A percentile compares a stretch with the other conserved stretches of the same genome.
Conservation (phyloP, 2,888 invertebrate genomes). For the Synanthedon vespiformis region DNA sequence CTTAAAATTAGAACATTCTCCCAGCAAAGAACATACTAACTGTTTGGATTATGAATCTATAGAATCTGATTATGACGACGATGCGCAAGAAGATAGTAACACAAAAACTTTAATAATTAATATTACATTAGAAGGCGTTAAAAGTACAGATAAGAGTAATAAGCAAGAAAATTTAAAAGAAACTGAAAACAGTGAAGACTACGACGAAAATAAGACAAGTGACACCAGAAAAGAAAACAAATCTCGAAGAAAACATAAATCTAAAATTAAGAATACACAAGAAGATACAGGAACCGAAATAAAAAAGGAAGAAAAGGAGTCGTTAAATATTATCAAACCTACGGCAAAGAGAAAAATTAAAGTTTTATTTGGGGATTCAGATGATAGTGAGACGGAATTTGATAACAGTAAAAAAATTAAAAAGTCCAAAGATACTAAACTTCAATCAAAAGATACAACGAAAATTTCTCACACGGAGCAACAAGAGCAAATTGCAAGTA, state of each 20-base stretch:
- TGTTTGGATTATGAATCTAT: slow-evolving; percentile 19
- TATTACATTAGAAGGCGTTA: slow-evolving; percentile 53
- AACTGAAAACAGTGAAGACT: slow-evolving; percentile 5
- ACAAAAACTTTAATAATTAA: slow-evolving; percentile 50
- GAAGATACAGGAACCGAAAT: neutral
- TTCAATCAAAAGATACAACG: slow-evolving; percentile 5
- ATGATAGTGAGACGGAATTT: slow-evolving; percentile 45
- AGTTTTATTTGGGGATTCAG: slow-evolving; percentile 65
- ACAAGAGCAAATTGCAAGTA: too few species aligned
- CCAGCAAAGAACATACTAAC: slow-evolving; percentile 1
- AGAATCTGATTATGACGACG: slow-evolving; percentile 12
- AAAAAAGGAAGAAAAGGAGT: slow-evolving; percentile 11
- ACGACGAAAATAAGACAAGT: slow-evolving; percentile 5
- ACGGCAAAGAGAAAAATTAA: slow-evolving; percentile 54
- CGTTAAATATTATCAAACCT: slow-evolving; percentile 26
- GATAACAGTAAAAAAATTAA: slow-evolving; percentile 24
- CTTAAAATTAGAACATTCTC: slow-evolving; percentile 22
- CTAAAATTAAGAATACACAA: slow-evolving; percentile 10
- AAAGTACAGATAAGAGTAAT: slow-evolving; percentile 12
- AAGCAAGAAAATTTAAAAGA: slow-evolving; percentile 10
- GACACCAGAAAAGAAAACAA: slow-evolving; percentile 3
- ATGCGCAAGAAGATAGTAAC: slow-evolving; percentile 8
- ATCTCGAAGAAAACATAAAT: neutral
- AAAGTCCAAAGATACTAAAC: slow-evolving; percentile 1
- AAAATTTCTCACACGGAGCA: neutral